Percentiles rank a stretch among this genome's conserved stretches.
Evolutionary conservation across 2,113 vertebrate species (phyloP).

Genomic region (Lanius ludovicianus): DNA sequence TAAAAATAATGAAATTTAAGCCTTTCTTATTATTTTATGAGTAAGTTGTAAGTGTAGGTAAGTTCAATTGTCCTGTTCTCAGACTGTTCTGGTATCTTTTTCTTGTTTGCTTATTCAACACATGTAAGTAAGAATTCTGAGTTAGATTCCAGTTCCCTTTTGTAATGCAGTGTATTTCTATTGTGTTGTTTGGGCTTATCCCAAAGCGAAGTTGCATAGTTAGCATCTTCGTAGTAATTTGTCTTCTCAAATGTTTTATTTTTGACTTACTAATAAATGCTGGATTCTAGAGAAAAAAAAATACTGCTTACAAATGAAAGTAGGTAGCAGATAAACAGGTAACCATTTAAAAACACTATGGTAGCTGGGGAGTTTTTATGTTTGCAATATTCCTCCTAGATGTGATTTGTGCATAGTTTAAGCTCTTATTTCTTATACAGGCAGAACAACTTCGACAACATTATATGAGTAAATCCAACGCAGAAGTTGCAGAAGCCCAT

Average conservation of each 20-base stretch:
- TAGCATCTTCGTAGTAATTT: not conserved
- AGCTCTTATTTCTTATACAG: conserved; percentile 57
- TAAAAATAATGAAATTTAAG: not conserved
- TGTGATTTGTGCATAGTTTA: not conserved
- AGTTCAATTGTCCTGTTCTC: not conserved
- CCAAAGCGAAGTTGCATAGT: not conserved
- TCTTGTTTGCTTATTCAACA: not conserved
- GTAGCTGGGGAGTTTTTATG: not conserved
- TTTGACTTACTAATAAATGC: not conserved
- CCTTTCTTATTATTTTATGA: not conserved
- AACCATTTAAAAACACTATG: not conserved
- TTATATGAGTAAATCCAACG: conserved; percentile 97
- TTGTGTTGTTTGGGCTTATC: not conserved
- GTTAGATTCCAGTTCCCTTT: not conserved
- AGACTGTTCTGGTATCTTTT: not conserved
- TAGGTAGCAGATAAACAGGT: not conserved
- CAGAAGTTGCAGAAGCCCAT: conserved; percentile 87
- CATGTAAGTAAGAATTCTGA: not conserved
- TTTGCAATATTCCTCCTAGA: not conserved
- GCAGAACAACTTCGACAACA: conserved; percentile 91
- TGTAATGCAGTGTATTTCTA: not conserved
- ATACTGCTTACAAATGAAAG: not conserved
- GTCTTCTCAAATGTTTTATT: not conserved
- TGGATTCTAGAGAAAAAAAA: not conserved
- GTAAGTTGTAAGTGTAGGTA: not conserved